phyloP scores from a whole-genome alignment of 2,797 vertebrate genomes.

The Hyperoplus lanceolatus region DNA sequence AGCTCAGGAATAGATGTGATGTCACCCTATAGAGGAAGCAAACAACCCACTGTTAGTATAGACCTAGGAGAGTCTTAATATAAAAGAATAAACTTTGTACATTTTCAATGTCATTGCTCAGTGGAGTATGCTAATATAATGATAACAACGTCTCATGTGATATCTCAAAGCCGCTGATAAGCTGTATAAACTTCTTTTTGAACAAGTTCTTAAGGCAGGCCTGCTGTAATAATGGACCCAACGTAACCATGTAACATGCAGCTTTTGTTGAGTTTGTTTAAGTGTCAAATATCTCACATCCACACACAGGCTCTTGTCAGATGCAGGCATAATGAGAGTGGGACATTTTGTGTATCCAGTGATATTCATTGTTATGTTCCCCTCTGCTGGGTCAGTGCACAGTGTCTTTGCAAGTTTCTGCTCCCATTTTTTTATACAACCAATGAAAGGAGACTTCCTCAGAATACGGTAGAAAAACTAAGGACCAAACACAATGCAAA shows the following conservation, averaged over 20 bases:
- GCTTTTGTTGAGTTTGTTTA: slow-evolving; percentile 9
- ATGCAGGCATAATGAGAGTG: slow-evolving; percentile 15
- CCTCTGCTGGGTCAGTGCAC: slow-evolving; percentile 5
- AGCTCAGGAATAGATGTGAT: slow-evolving; percentile 99
- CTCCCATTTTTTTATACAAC: slow-evolving; percentile 10
- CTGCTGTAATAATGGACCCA: slow-evolving; percentile 33
- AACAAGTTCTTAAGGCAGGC: slow-evolving; percentile 16
- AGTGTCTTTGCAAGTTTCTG: slow-evolving; percentile 11
- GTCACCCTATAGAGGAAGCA: slow-evolving; percentile 89
- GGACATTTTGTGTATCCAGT: slow-evolving; percentile 30
- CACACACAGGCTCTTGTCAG: slow-evolving; percentile 8
- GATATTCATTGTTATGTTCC: slow-evolving; percentile 24
- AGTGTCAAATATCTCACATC: slow-evolving; percentile 20
- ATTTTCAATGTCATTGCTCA: slow-evolving; percentile 44
- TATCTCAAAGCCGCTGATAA: slow-evolving; percentile 58
- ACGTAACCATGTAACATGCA: background rate
- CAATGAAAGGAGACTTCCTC: slow-evolving; percentile 44
- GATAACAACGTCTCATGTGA: slow-evolving; percentile 36
- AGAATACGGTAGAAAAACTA: slow-evolving; percentile 21
- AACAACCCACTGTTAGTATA: slow-evolving; percentile 34
- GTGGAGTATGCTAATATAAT: slow-evolving; percentile 33
- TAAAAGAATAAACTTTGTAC: slow-evolving; percentile 21
- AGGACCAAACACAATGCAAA: slow-evolving; percentile 11
- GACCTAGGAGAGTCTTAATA: slow-evolving; percentile 6
- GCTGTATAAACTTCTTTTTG: slow-evolving; percentile 46